phyloP scores from a whole-genome alignment of 2,797 vertebrate species.

The Parotocinclus haroldoi region DNA sequence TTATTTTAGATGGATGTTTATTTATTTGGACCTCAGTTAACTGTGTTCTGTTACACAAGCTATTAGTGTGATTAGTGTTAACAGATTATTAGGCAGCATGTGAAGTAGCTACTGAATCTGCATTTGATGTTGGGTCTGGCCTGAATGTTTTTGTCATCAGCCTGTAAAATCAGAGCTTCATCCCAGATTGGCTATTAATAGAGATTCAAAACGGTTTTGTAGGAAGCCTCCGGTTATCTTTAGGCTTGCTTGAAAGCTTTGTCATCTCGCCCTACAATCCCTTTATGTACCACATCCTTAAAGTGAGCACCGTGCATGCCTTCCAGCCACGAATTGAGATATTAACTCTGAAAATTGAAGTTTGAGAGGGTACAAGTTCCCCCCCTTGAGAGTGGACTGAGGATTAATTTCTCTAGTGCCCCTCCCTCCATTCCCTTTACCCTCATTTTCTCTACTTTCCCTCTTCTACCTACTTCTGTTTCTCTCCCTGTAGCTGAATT shows the following conservation, averaged over 20 bases:
- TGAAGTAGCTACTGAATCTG: conserved; percentile 6
- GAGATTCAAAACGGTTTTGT: conserved; percentile 43
- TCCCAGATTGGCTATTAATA: conserved; percentile 45
- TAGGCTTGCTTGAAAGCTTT: conserved; percentile 68
- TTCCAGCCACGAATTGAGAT: conserved; percentile 68
- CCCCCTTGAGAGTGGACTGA: conserved; percentile 70
- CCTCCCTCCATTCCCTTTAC: conserved; percentile 55
- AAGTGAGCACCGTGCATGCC: conserved; percentile 62
- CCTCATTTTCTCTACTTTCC: conserved; percentile 41
- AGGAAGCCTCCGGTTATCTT: conserved; percentile 52
- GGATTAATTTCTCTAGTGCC: conserved; percentile 73
- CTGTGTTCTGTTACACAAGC: no score
- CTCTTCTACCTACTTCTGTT: conserved; percentile 51
- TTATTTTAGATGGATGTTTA: no score
- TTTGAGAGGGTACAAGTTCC: conserved; percentile 72
- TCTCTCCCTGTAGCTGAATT: conserved; percentile 36
- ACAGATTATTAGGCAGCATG: no score
- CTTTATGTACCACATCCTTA: conserved; percentile 67
- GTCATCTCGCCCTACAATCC: conserved; percentile 69
- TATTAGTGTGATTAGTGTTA: no score
- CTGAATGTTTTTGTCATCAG: conserved; percentile 3
- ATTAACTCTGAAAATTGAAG: conserved; percentile 73
- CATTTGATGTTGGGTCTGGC: conserved; percentile 7
- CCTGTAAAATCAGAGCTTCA: conserved; percentile 9
- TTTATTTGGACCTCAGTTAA: no score